Conservation (phyloP, 2,797 vertebrate species). For the Limosa lapponica region DNA sequence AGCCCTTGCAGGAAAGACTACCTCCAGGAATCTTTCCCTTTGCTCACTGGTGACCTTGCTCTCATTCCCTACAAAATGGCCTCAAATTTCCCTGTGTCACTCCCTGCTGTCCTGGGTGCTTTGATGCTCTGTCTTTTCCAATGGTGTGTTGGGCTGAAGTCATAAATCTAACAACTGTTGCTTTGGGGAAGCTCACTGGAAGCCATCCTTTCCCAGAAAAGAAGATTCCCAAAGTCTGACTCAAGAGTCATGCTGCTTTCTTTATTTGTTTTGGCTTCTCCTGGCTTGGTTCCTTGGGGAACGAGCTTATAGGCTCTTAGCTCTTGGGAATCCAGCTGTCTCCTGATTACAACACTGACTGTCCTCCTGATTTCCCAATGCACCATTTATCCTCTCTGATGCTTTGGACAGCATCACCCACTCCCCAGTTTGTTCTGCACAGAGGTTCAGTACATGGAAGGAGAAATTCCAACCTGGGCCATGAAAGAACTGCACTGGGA, state of each 20-base stretch:
- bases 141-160: not conserved
- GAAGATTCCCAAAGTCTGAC: not conserved
- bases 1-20: not conserved
- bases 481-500: not conserved
- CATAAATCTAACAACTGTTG: not conserved
- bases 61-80: not conserved
- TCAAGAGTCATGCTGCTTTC: not conserved
- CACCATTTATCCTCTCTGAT: not conserved
- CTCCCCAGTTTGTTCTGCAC: not conserved
- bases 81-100: not conserved
- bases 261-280: not conserved
- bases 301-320: not conserved
- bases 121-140: not conserved
- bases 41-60: not conserved
- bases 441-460: not conserved
- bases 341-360: not conserved
- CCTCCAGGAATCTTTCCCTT: not conserved
- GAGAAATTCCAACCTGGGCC: not conserved
- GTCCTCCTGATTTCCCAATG: not conserved
- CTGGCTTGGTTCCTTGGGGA: not conserved
- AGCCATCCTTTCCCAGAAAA: not conserved
- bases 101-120: not conserved
- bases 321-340: not conserved
- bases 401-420: not conserved
- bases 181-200: not conserved